phyloP scores from a whole-genome alignment of 2,888 invertebrate species.

The Drepanosiphum platanoidis region DNA sequence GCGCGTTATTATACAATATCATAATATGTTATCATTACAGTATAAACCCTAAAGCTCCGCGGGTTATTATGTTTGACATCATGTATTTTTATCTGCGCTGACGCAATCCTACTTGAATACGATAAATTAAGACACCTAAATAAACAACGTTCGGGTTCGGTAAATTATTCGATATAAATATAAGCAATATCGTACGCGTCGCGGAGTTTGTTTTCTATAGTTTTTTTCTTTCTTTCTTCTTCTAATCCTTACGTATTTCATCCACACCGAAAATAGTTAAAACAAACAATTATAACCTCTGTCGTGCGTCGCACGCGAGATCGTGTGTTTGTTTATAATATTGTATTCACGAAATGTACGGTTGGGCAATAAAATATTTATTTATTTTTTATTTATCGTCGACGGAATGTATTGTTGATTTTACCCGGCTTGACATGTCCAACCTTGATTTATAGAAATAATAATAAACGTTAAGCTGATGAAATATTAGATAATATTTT shows the following conservation, averaged over 20 bases:
- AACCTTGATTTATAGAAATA: slow-evolving; percentile 27
- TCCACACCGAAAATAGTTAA: slow-evolving; percentile 1
- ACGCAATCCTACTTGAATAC: slow-evolving; percentile 21
- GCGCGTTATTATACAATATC: no score
- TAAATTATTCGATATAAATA: slow-evolving; percentile 25
- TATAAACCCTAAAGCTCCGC: slow-evolving; percentile 5
- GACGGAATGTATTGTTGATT: slow-evolving; percentile 17
- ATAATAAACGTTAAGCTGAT: slow-evolving; percentile 5
- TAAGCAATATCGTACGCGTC: not conserved
- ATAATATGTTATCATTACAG: slow-evolving; percentile 11
- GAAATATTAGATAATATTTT: slow-evolving; percentile 34
- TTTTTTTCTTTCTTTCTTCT: not conserved
- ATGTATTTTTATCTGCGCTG: slow-evolving; percentile 25
- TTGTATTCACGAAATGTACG: not conserved
- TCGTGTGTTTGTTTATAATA: slow-evolving; percentile 8
- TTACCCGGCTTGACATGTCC: not conserved
- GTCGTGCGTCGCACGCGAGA: not conserved
- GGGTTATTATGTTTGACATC: not conserved
- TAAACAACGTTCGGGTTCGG: slow-evolving; percentile 22
- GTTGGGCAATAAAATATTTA: slow-evolving; percentile 27
- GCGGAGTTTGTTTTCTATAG: not conserved
- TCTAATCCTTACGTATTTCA: no score
- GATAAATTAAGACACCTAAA: slow-evolving; percentile 33
- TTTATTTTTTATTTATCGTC: slow-evolving; percentile 35
- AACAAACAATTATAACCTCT: slow-evolving; percentile 39